phyloP scores from a whole-genome alignment of 2,888 invertebrate genomes.

The Drosophila suboccidentalis region DNA sequence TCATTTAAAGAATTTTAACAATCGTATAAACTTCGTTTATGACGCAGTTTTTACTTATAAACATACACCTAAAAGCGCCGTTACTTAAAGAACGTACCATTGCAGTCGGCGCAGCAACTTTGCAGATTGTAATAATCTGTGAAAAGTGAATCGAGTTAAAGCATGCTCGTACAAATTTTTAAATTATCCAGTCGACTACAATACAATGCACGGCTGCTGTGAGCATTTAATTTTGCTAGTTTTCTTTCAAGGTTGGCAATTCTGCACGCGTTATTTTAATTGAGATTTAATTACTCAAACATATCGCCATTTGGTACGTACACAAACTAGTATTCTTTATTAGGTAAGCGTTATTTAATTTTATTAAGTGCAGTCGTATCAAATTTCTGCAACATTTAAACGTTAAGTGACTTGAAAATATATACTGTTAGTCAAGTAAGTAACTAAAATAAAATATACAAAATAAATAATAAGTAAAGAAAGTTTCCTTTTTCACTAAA shows the following conservation, averaged over 20 bases:
- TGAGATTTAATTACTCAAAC: too few relatives aligned
- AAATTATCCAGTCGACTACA: neutral
- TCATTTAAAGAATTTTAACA: neutral
- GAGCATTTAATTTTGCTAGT: neutral
- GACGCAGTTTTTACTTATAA: neutral
- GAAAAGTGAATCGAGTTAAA: neutral
- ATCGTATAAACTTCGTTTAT: neutral
- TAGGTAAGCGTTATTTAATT: too few relatives aligned
- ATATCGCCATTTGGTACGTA: too few relatives aligned
- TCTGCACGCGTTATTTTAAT: too few relatives aligned
- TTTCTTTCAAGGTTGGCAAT: neutral
- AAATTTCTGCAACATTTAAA: too few relatives aligned
- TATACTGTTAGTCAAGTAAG: too few relatives aligned
- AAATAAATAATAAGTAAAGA: too few relatives aligned
- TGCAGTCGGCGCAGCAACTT: neutral
- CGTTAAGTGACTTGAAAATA: too few relatives aligned
- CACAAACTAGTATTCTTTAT: too few relatives aligned
- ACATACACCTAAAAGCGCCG: conserved; percentile 38
- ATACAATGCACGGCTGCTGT: neutral
- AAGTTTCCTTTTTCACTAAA: too few relatives aligned
- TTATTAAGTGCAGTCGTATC: too few relatives aligned
- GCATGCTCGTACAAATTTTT: neutral
- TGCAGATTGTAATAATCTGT: neutral
- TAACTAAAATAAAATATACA: too few relatives aligned
- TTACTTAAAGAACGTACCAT: conserved; percentile 12